Percentiles rank a stretch among this genome's conserved stretches.
These are phyloP conservation scores for Homarus americanus DNA, from an alignment of 1,140 invertebrate species.

Conservation along the genomic window DNA sequence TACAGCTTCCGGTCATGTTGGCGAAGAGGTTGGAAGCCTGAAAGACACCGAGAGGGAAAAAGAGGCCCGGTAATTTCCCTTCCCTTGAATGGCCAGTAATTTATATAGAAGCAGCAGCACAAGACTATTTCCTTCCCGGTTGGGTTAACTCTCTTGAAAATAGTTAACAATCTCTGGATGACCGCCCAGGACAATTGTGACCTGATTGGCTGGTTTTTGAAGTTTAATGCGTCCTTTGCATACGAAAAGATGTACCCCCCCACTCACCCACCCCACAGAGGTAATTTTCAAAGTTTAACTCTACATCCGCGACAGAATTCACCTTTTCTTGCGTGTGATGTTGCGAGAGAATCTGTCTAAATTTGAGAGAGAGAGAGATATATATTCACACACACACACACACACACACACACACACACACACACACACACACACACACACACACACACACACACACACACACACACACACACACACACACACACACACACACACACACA, in stretches of 20 bases:
- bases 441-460: slow-evolving; percentile 13
- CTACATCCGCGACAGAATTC: no score
- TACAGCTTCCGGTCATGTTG: not conserved
- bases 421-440: slow-evolving; percentile 14
- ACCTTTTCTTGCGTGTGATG: no score
- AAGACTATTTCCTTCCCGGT: not conserved
- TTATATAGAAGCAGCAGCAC: not conserved
- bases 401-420: no score
- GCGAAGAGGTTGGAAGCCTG: not conserved
- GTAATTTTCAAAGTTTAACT: no score
- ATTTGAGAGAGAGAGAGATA: no score
- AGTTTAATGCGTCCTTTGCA: not conserved
- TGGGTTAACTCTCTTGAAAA: not conserved
- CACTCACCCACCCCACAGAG: not conserved
- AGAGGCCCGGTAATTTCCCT: not conserved
- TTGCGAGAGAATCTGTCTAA: no score
- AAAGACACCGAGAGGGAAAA: not conserved
- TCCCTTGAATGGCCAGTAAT: not conserved
- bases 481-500: slow-evolving; percentile 23
- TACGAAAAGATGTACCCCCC: not conserved
- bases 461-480: slow-evolving; percentile 3
- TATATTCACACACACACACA: no score
- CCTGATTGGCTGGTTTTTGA: not conserved
- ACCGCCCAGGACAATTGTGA: not conserved
- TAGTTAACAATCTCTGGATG: slow-evolving; percentile 2